These are phyloP conservation scores for Penelope pileata DNA, from an alignment of 2,113 vertebrate species.

Conservation along the genomic window DNA sequence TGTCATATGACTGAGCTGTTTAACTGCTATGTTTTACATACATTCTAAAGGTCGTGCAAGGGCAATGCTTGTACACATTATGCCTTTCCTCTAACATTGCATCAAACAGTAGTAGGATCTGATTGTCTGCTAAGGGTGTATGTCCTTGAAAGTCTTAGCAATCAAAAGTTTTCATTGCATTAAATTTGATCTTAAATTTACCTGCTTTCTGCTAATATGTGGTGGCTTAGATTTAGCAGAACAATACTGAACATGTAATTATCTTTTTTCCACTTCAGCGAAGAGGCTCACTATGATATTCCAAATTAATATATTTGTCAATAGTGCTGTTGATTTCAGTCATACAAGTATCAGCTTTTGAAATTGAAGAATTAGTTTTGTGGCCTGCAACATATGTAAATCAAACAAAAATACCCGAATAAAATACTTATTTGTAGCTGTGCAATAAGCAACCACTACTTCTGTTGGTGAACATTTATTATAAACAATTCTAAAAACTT, in stretches of 20 bases:
- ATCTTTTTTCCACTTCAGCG: background rate
- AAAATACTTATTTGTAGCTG: background rate
- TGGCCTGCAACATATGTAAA: background rate
- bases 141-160: background rate
- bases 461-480: background rate
- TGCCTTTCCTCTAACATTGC: no score
- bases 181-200: background rate
- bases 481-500: background rate
- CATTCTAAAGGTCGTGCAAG: background rate
- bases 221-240: background rate
- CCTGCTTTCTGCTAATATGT: background rate
- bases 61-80: background rate
- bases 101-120: background rate
- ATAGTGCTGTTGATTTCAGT: background rate
- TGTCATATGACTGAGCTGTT: background rate
- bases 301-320: constrained; percentile 21
- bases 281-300: background rate
- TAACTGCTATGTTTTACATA: background rate
- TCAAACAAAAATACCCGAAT: background rate
- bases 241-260: background rate
- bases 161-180: background rate
- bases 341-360: background rate
- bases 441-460: background rate
- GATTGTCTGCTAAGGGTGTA: background rate
- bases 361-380: constrained; percentile 4